Evolutionary conservation across 2,888 invertebrate genomes (phyloP), one percentile per base, ranked within the genome.

Genomic region (Leptinotarsa juncta): DNA sequence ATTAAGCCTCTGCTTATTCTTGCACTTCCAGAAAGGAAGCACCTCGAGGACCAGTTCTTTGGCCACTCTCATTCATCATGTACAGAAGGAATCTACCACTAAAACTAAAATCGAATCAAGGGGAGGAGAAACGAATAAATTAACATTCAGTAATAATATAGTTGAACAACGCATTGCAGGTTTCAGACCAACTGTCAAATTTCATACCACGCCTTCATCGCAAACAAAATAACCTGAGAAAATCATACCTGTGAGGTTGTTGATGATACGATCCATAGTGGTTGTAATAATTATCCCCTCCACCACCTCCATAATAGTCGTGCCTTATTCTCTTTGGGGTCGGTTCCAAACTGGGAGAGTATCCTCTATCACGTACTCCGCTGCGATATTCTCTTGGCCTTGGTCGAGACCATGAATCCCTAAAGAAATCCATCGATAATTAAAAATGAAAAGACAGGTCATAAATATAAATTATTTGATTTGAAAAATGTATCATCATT

Each of bases 331-430:
- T 90, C 84, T 96, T 96, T 81, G 92, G 91, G 0, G 94, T 93
- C 5, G 95, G 95, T 18, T 93, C 93, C 83, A 95, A 90, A 81
- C 94, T 93, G 0, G 95, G 95, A 0, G 95, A 95, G 82, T 94
- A 93, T 0, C 94, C 93, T 48, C 94, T 88, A 78, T 92, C 93
- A 49, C 94, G 92, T 53, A 92, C 91, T 2, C 90, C 91, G 3
- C 93, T 93, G 68, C 95, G 90, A 84, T 95, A 96, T 77, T 96
- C 95, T 75, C 95, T 90, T 81, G 94, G 93, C 84, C 95, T 94
- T 3, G 94, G 94, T 20, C 95, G 91, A 26, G 94, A 92, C 78
- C 95, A 91, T 69, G 93, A 93, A 80, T 95, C 92, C 72, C 87
- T 88, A 60, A 23, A 73, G 67, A 18, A 81, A 55, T 16, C 16